Conservation (phyloP, 2,113 vertebrate species). For the Semnornis frantzii region DNA sequence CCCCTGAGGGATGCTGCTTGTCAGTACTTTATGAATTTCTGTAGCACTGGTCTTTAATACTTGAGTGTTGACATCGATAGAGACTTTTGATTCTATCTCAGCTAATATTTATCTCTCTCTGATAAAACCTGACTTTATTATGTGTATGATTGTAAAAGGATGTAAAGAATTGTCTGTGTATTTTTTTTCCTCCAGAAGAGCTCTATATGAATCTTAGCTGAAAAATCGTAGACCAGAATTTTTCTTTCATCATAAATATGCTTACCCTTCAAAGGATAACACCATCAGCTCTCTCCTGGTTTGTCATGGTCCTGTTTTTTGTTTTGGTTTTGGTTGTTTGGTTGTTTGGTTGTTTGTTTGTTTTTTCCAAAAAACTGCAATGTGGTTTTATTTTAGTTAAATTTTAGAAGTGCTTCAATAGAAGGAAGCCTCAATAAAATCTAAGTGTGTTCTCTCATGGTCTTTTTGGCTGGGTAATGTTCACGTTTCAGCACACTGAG, state of each 20-base stretch:
- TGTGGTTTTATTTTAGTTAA: neutral
- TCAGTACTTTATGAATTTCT: neutral
- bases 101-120: neutral
- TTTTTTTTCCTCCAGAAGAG: neutral
- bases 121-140: neutral
- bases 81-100: neutral
- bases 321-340: too few species aligned
- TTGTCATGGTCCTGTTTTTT: neutral
- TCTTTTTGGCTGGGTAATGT: neutral
- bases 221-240: neutral
- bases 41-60: neutral
- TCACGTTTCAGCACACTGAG: conserved; percentile 17
- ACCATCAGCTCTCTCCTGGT: neutral
- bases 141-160: neutral
- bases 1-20: too few species aligned
- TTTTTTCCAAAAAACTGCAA: neutral
- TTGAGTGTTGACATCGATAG: neutral
- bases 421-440: conserved; percentile 1
- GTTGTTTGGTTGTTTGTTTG: neutral
- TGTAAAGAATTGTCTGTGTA: neutral
- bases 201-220: neutral
- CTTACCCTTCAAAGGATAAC: neutral
- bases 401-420: neutral
- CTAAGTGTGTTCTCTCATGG: neutral
- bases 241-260: neutral